A percentile compares a stretch with the other conserved stretches of the same genome.
Evolutionary conservation across 2,797 vertebrate species (phyloP).

Genomic region (Caiman crocodilus): DNA sequence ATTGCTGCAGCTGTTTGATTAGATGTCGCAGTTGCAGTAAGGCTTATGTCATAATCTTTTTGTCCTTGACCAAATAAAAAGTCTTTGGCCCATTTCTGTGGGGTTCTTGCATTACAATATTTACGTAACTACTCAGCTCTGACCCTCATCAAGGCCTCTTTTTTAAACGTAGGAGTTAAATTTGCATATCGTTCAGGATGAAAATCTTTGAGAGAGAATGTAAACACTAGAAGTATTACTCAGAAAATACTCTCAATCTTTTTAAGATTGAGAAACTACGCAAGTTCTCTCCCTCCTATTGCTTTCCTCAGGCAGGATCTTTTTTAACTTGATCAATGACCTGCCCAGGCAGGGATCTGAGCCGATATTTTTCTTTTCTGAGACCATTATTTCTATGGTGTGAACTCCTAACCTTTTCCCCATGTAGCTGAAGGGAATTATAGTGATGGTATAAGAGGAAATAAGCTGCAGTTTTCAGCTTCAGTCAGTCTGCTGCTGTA

Average conservation of each 20-base stretch:
- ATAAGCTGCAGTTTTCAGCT: background rate
- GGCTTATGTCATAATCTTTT: background rate
- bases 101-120: background rate
- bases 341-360: background rate
- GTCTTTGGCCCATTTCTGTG: slow-evolving; percentile 18
- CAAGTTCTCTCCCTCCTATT: background rate
- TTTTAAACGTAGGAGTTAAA: background rate
- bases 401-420: background rate
- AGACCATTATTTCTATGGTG: background rate
- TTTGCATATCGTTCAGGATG: background rate
- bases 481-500: background rate
- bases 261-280: background rate
- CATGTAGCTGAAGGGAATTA: background rate
- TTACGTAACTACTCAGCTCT: background rate
- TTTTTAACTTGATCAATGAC: background rate
- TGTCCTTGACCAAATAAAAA: background rate
- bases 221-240: slow-evolving; percentile 37
- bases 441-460: background rate
- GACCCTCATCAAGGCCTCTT: background rate
- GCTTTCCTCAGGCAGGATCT: background rate
- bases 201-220: background rate
- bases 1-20: background rate
- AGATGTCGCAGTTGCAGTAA: background rate
- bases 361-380: background rate
- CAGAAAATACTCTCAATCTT: slow-evolving; percentile 43